Conservation (phyloP, 2,113 vertebrate genomes). For the Tychaedon coryphoeus region DNA sequence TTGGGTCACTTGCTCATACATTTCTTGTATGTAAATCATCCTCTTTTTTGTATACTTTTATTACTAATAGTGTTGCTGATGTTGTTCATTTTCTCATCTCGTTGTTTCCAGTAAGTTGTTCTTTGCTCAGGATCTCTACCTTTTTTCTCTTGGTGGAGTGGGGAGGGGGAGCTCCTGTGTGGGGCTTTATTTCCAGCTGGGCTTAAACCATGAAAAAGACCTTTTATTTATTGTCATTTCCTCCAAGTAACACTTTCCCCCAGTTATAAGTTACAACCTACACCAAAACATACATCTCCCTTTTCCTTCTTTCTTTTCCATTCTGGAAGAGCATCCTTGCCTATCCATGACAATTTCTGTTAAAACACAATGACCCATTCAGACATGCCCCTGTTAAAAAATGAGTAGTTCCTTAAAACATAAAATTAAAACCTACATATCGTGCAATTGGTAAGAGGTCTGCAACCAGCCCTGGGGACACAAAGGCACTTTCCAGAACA, state of each 20-base stretch:
- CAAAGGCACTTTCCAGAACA: not conserved
- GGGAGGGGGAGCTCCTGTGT: not conserved
- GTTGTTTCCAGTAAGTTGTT: not conserved
- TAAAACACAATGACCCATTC: not conserved
- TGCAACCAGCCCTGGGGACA: not conserved
- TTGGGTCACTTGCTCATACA: not conserved
- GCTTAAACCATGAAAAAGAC: not conserved
- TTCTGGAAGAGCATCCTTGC: not conserved
- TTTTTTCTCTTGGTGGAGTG: not conserved
- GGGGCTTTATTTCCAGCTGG: not conserved
- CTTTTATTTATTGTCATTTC: not conserved
- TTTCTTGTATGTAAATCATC: not conserved
- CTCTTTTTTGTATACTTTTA: not conserved
- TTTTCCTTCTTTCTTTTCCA: not conserved
- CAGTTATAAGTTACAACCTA: fast-evolving
- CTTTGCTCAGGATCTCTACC: not conserved
- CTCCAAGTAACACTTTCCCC: not conserved
- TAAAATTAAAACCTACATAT: not conserved
- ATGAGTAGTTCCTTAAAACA: not conserved
- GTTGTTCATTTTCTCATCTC: not conserved
- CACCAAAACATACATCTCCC: not conserved
- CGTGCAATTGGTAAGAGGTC: fast-evolving
- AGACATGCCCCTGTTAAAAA: not conserved
- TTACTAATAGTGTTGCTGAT: not conserved
- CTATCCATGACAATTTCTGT: not conserved